phyloP scores from a whole-genome alignment of 2,888 invertebrate species.

The Euphydryas editha region DNA sequence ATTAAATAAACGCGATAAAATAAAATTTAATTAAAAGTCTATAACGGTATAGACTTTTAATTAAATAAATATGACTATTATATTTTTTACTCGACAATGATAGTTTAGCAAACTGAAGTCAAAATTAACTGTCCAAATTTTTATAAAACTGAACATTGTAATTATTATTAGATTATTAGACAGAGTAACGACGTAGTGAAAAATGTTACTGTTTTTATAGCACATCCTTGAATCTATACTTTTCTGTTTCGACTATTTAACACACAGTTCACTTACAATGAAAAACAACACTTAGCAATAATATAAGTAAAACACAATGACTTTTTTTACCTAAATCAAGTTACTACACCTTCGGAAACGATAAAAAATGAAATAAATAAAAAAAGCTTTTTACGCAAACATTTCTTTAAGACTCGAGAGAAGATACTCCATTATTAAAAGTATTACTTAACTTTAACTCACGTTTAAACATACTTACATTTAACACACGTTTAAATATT shows the following conservation, averaged over 20 bases:
- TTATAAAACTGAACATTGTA: not conserved
- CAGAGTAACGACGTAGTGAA: not conserved
- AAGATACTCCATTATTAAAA: constrained; percentile 15
- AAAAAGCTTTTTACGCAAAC: constrained; percentile 19
- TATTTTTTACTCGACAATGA: constrained; percentile 31
- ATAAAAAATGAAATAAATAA: constrained; percentile 20
- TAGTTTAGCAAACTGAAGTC: constrained; percentile 1
- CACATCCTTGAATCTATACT: constrained; percentile 11
- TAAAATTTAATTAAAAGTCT: too few species aligned
- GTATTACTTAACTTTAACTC: not conserved
- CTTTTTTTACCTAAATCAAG: constrained; percentile 23
- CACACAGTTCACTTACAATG: constrained; percentile 18
- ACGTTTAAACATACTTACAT: not conserved
- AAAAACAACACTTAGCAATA: constrained; percentile 18
- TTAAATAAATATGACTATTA: constrained; percentile 36
- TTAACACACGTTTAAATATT: not conserved
- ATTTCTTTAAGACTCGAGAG: constrained; percentile 22
- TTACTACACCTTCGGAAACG: constrained; percentile 25
- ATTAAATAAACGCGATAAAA: too few species aligned
- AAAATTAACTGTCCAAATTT: not conserved
- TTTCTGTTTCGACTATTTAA: constrained; percentile 12
- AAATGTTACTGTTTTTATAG: constrained; percentile 9
- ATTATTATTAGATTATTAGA: not conserved
- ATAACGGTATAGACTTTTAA: too few species aligned
- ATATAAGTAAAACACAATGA: constrained; percentile 21